Percentiles rank a stretch among this genome's conserved stretches.
These are phyloP conservation scores for Phasia obesa DNA, from an alignment of 2,888 invertebrate species.

Conservation along the genomic window DNA sequence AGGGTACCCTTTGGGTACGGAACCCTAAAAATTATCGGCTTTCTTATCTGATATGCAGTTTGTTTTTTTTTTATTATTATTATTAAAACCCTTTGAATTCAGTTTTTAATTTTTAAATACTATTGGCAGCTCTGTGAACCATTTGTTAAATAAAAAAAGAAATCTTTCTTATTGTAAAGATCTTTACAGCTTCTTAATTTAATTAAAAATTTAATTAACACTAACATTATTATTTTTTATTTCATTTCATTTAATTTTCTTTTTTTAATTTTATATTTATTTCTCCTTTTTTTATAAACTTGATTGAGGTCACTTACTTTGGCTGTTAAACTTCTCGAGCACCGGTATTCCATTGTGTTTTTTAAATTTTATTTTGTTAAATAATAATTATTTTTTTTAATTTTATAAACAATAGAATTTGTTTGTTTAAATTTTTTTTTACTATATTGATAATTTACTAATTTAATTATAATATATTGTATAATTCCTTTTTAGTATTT, in stretches of 20 bases:
- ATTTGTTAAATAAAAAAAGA: slow-evolving; percentile 6
- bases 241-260: too few relatives aligned
- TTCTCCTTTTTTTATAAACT: slow-evolving; percentile 65
- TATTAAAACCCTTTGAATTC: background rate
- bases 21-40: too few relatives aligned
- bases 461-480: background rate
- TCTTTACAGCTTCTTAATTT: slow-evolving; percentile 46
- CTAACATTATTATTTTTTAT: slow-evolving; percentile 9
- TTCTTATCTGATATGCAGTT: too few relatives aligned
- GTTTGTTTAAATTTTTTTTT: slow-evolving; percentile 1
- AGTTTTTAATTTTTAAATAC: background rate
- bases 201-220: slow-evolving; percentile 30
- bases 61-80: background rate
- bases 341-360: slow-evolving; percentile 82
- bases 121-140: slow-evolving; percentile 27
- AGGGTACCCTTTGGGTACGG: too few relatives aligned
- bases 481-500: too few relatives aligned
- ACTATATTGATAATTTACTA: slow-evolving; percentile 3
- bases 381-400: slow-evolving; percentile 1
- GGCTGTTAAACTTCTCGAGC: slow-evolving; percentile 81
- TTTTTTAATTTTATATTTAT: slow-evolving; percentile 61
- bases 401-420: slow-evolving; percentile 21
- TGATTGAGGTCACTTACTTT: slow-evolving; percentile 82
- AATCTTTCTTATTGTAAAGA: slow-evolving; percentile 25
- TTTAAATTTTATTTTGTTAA: slow-evolving; percentile 15